Evolutionary conservation across 2,888 invertebrate genomes (phyloP).

Genomic region (Panzeria rudis): DNA sequence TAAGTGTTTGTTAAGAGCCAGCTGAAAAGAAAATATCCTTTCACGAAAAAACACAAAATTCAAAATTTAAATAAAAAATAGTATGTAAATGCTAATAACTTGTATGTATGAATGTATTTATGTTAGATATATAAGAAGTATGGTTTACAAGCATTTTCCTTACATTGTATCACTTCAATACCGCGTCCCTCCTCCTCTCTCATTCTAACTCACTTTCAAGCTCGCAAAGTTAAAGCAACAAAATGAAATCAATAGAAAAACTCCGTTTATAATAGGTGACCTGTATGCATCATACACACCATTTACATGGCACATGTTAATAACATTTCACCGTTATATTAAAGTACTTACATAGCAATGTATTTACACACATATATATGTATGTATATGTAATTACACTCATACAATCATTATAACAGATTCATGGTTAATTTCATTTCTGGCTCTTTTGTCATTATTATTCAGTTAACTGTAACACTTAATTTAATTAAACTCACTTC

Average conservation of each 20-base stretch:
- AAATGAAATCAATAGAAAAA: slow-evolving; percentile 12
- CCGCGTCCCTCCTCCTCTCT: neutral
- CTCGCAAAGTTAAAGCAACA: neutral
- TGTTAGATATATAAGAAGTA: slow-evolving; percentile 42
- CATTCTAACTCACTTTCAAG: neutral
- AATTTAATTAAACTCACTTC: slow-evolving; percentile 14
- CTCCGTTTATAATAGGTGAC: slow-evolving; percentile 33
- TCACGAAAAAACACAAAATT: neutral
- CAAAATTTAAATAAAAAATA: slow-evolving; percentile 39
- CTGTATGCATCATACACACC: slow-evolving; percentile 30
- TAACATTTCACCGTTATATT: slow-evolving; percentile 10
- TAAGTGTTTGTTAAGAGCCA: neutral
- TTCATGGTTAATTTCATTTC: slow-evolving; percentile 12
- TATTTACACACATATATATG: too few species aligned
- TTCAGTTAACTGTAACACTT: slow-evolving; percentile 3
- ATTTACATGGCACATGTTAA: slow-evolving; percentile 21
- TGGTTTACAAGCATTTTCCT: slow-evolving; percentile 81
- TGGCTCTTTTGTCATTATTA: neutral
- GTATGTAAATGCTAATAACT: slow-evolving; percentile 54
- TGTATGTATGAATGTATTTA: slow-evolving; percentile 44
- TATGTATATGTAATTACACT: neutral
- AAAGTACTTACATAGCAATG: neutral
- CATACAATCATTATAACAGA: slow-evolving; percentile 6
- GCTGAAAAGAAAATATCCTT: neutral
- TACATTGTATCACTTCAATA: slow-evolving; percentile 77